Evolutionary conservation across 2,888 invertebrate species (phyloP).

Genomic region (Brachyopa scutellaris): DNA sequence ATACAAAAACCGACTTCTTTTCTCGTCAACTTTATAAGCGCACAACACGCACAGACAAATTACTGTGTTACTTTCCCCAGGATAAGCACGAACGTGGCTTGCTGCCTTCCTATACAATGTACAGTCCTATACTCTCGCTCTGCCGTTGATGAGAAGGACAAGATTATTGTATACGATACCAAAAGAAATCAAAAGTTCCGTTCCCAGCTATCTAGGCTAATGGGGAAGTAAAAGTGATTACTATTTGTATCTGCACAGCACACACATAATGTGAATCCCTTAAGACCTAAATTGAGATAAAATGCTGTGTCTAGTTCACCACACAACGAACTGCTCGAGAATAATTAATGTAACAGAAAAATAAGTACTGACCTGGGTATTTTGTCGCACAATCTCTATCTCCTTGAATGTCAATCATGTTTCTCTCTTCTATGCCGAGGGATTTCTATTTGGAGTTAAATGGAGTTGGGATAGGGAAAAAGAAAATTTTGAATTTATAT

Average conservation of each 20-base stretch:
- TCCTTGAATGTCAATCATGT: conserved; percentile 48
- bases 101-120: conserved; percentile 14
- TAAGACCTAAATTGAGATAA: conserved; percentile 58
- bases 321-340: conserved; percentile 43
- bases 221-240: conserved; percentile 64
- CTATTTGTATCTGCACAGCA: conserved; percentile 61
- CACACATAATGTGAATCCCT: conserved; percentile 59
- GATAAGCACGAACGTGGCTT: conserved; percentile 50
- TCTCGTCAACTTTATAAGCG: conserved; percentile 47
- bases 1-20: conserved; percentile 30
- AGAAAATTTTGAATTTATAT: conserved; percentile 32
- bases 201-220: conserved; percentile 42
- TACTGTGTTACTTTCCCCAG: conserved; percentile 38
- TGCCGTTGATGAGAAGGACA: not conserved
- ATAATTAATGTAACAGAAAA: conserved; percentile 60
- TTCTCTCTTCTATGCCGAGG: conserved; percentile 4
- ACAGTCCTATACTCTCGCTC: not conserved
- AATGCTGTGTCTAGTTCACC: conserved; percentile 43
- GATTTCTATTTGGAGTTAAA: conserved; percentile 29
- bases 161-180: conserved; percentile 23
- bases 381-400: conserved; percentile 35
- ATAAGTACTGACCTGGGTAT: conserved; percentile 49
- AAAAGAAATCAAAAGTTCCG: conserved; percentile 61
- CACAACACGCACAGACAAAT: conserved; percentile 53
- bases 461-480: conserved; percentile 1